Evolutionary conservation across 2,888 invertebrate species (phyloP).

Genomic region (Caenorhabditis sp.): DNA sequence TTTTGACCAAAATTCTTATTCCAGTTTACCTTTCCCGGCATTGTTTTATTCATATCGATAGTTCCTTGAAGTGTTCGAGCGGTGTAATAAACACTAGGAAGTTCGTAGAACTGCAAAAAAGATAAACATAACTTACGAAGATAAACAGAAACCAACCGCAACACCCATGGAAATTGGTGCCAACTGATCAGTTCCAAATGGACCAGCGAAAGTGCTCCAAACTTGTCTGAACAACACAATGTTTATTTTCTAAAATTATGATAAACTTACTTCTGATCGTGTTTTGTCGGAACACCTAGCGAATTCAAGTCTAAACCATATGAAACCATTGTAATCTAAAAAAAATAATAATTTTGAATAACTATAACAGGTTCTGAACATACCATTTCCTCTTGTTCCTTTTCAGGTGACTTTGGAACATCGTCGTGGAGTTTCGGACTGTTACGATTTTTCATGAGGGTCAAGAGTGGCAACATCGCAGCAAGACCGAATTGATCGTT

Average conservation of each 20-base stretch:
- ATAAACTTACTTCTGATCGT: background rate
- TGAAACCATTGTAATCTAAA: conserved; percentile 12
- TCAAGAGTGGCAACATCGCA: conserved; percentile 28
- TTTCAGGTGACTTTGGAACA: background rate
- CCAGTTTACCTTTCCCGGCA: conserved; percentile 24
- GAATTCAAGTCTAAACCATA: conserved; percentile 22
- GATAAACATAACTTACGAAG: too few relatives aligned
- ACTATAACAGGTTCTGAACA: too few relatives aligned
- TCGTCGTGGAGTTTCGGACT: background rate
- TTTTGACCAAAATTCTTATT: too few relatives aligned
- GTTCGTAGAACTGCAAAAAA: conserved; percentile 9
- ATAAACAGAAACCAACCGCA: background rate
- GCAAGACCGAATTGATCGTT: conserved; percentile 33
- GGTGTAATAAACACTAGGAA: conserved; percentile 31
- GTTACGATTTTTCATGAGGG: conserved; percentile 8
- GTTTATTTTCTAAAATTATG: conserved; percentile 4
- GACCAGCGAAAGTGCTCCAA: conserved; percentile 24
- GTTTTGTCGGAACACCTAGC: conserved; percentile 20
- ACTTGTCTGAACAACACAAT: conserved; percentile 6
- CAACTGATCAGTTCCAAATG: conserved; percentile 19
- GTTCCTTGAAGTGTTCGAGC: conserved; percentile 16
- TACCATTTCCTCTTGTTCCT: too few relatives aligned
- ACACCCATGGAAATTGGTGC: background rate
- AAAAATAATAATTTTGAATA: too few relatives aligned
- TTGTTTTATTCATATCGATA: conserved; percentile 25